Evolutionary conservation across 2,113 vertebrate species (phyloP).

Genomic region (Myrmecobius fasciatus): DNA sequence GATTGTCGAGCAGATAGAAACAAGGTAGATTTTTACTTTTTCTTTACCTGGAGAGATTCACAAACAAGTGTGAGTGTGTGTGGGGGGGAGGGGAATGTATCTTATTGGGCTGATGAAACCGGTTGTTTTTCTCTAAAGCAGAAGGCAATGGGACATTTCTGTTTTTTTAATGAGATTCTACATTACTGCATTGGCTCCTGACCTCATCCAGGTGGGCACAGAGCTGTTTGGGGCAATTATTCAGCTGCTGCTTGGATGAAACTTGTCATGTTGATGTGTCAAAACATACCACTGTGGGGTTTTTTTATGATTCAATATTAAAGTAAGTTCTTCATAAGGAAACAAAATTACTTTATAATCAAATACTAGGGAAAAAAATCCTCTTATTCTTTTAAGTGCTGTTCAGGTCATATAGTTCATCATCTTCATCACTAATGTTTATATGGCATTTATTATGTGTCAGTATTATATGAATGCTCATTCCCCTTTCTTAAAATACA

Average conservation of each 20-base stretch:
- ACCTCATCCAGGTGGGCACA: conserved; percentile 14
- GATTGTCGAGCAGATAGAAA: conserved; percentile 29
- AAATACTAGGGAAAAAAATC: conserved; percentile 51
- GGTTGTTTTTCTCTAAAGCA: conserved; percentile 46
- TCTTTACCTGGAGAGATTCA: conserved; percentile 41
- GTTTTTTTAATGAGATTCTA: conserved; percentile 51
- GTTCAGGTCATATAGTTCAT: neutral
- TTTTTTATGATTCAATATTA: conserved; percentile 50
- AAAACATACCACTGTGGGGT: neutral
- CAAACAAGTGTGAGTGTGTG: too few species aligned
- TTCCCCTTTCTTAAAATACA: conserved; percentile 47
- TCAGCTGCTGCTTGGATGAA: conserved; percentile 57
- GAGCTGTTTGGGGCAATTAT: conserved; percentile 49
- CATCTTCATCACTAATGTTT: neutral
- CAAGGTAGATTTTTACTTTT: conserved; percentile 41
- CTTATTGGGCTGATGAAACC: conserved; percentile 15
- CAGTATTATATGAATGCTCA: neutral
- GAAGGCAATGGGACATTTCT: conserved; percentile 22
- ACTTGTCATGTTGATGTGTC: conserved; percentile 6
- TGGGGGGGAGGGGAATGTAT: too few species aligned
- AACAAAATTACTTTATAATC: conserved; percentile 32
- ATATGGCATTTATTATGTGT: neutral
- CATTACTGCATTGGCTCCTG: neutral
- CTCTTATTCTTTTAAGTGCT: conserved; percentile 41
- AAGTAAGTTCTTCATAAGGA: conserved; percentile 50